Evolutionary conservation across 2,888 invertebrate species (phyloP), one percentile per base, ranked within the genome.

Genomic region (Dascillus cervinus): DNA sequence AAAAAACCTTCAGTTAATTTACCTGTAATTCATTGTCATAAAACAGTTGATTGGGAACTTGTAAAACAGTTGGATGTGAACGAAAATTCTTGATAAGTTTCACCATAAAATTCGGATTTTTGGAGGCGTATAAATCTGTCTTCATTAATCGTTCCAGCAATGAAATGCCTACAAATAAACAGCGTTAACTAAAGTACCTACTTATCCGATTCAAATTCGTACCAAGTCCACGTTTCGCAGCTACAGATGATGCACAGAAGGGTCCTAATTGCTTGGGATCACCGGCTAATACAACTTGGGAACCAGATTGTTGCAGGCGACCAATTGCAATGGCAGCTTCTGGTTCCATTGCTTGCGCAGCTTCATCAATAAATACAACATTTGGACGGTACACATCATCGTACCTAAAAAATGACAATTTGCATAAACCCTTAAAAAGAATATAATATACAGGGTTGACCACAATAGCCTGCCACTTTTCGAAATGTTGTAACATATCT

Each of bases 71-170:
- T 8, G 69, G 61, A 60, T 85, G 79, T 10, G 80, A 82, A 19
- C 90, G 72, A 61, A 77, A 89, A 65, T 88, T 89, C 41, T 73
- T 66, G 11, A 76, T 64, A 24, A 90, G 65, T 69, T 85, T 86
- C 2, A 84, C 82, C 22, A 83, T 73, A 32, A 44, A 60, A 22
- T 52, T 49, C 2, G 39, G 22, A 34, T 60, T 37, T 6, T 37
- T 44, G 4, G 9, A 21, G 11, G 37, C 26, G 32, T 62, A 62
- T 4, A 75, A 55, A 0, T 63, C 55, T 1, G 62, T 63, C 0
- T 59, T 52, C 68, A 79, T 73, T 26, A 88, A 57, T 12, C 88
- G 68, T 52, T 84, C 82, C 49, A 88, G 60, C 22, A 84, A 62
- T 0, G 87, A 86, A 31, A 60, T 56, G 15, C 72, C 76, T 77